Percentiles rank a stretch among this genome's conserved stretches.
These are phyloP conservation scores for Phymatocera aterrima DNA, from an alignment of 2,888 invertebrate species.

Conservation along the genomic window DNA sequence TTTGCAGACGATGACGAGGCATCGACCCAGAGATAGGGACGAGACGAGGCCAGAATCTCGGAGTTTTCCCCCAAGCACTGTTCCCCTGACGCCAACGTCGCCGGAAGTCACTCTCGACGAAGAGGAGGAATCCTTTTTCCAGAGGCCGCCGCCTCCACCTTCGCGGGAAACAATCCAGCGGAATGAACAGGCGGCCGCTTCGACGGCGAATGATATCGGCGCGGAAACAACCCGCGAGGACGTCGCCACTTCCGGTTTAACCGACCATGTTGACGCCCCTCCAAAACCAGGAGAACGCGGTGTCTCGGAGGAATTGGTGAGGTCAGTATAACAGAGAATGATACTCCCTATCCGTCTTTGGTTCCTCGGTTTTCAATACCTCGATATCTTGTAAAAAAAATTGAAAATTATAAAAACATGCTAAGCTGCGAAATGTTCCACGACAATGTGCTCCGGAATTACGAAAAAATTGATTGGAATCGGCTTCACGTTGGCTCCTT, in stretches of 20 bases:
- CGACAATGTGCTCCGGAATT: too few species aligned
- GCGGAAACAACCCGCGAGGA: neutral
- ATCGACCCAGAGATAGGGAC: constrained; percentile 79
- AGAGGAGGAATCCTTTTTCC: constrained; percentile 77
- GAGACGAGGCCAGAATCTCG: constrained; percentile 83
- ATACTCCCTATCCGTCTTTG: too few species aligned
- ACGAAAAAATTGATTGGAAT: too few species aligned
- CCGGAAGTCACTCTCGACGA: constrained; percentile 70
- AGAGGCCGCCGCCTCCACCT: constrained; percentile 75
- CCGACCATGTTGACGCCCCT: constrained; percentile 58
- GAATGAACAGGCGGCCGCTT: constrained; percentile 55
- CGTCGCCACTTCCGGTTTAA: constrained; percentile 10
- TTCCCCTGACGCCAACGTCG: constrained; percentile 57
- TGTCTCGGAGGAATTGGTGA: constrained; percentile 64
- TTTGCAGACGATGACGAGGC: constrained; percentile 79
- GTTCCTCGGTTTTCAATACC: too few species aligned
- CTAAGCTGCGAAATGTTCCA: too few species aligned
- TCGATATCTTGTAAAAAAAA: too few species aligned
- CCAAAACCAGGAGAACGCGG: constrained; percentile 58
- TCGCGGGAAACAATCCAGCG: constrained; percentile 72
- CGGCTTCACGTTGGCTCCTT: too few species aligned
- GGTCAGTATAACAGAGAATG: too few species aligned
- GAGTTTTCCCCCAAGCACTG: constrained; percentile 79
- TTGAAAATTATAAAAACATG: too few species aligned
- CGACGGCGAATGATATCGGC: neutral